phyloP scores from a whole-genome alignment of 2,797 vertebrate species.

The Chloroceryle inda region DNA sequence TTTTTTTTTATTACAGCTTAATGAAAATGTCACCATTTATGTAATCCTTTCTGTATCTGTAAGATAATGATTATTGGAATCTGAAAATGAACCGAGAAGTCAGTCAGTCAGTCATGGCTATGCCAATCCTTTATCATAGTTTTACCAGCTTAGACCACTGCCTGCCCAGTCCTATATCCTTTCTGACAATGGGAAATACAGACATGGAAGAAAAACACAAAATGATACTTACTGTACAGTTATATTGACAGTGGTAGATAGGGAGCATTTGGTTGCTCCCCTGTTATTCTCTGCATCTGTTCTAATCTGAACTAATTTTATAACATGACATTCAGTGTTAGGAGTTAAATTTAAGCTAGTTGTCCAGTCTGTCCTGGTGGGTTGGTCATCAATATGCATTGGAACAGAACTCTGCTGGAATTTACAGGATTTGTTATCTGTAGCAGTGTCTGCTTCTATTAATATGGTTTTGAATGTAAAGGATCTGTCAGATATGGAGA shows the following conservation, averaged over 20 bases:
- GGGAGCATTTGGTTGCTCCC: neutral
- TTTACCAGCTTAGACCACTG: neutral
- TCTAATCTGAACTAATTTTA: neutral
- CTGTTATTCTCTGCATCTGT: neutral
- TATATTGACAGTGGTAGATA: neutral
- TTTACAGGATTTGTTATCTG: neutral
- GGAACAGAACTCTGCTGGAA: neutral
- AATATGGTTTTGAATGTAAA: neutral
- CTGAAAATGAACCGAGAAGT: neutral
- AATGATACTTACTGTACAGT: neutral
- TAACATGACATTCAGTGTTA: neutral
- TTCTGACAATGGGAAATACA: neutral
- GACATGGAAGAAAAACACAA: neutral
- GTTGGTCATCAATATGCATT: neutral
- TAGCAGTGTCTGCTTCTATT: neutral
- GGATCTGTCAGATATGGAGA: neutral
- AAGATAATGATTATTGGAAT: neutral
- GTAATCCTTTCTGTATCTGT: neutral
- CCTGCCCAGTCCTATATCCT: neutral
- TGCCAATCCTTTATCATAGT: neutral
- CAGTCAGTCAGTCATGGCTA: too few relatives aligned
- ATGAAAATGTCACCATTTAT: neutral
- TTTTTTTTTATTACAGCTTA: neutral
- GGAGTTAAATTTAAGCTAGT: neutral
- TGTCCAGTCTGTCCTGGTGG: neutral